Conservation (phyloP, 1,140 invertebrate species). For the Augochlora pura region DNA sequence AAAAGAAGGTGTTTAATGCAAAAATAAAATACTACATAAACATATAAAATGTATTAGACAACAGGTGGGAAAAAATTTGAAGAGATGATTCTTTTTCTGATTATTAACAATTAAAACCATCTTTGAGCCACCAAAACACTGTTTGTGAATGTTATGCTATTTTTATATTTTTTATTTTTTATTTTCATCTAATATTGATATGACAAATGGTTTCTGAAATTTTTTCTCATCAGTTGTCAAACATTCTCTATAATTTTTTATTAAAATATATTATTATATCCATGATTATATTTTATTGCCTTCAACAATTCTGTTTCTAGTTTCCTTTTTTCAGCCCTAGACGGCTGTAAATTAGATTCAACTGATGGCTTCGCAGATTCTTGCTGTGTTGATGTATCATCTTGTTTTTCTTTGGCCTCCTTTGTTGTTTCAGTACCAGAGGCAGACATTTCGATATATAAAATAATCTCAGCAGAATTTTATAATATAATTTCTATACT, state of each 20-base stretch:
- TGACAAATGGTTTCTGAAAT: no score
- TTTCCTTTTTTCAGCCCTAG: background rate
- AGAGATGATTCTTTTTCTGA: background rate
- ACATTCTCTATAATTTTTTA: background rate
- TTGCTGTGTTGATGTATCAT: constrained; percentile 1
- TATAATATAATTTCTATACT: background rate
- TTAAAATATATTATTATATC: constrained; percentile 7
- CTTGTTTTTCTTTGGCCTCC: constrained; percentile 18
- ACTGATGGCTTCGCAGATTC: background rate
- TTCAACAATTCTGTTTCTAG: constrained; percentile 40
- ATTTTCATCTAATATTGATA: no score
- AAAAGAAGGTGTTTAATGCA: constrained; percentile 4
- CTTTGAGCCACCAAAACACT: no score
- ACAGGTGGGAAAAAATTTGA: background rate
- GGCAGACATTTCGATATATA: constrained; percentile 40
- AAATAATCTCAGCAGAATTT: background rate
- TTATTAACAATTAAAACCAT: no score
- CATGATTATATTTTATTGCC: constrained; percentile 35
- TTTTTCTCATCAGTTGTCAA: no score
- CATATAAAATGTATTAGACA: background rate
- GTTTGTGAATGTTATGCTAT: no score
- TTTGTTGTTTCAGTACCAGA: constrained; percentile 12
- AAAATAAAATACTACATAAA: background rate
- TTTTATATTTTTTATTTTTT: no score
- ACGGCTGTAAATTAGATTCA: background rate